Base-by-base conservation (phyloP, 2,797 vertebrate genomes). In the Rhynchotus rufescens region DNA sequence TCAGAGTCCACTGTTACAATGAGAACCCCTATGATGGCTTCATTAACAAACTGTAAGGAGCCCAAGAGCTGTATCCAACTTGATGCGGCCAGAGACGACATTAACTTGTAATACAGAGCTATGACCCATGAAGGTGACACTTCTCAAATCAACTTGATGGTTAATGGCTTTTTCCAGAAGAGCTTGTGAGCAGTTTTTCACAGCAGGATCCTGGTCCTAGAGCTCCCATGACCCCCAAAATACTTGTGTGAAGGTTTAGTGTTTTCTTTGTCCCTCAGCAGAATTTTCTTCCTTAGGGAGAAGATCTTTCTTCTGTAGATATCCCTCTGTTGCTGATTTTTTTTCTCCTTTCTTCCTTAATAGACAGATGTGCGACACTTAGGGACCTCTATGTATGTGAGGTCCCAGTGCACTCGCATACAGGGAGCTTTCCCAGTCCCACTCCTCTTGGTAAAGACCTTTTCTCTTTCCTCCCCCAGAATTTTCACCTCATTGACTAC, bases 401-500 rank as follows among this genome's bases (percentile, higher is more conserved):
- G 25, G 51, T 85, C 59, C 42, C 73, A 42, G 74, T 12, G 54
- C 8, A 3, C 10, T 74, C 16, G 40, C 17, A 81, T 5, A 51
- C 69, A 90, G 40, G 34, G 54, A 86, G 62, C 49, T 81, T 73
- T 78, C 57, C 42, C 80, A 78, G 78, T 78, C 30, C 51, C 52
- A 30, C 28, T 89, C 79, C 72, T 68, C 54, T 34, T 81, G n/a
- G 69, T 95, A 90, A 94, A 96, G 79, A 89, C 44, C 26, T 80
- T 95, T 87, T 88, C 32, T 94, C 34, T 97, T 96, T 96, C 96
- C 75, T 97, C 89, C 96, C 97, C 42, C 92, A 99, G 99, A 99
- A 99, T 97, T 99, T 99, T 94, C 99, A 99, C 97, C 98, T 99
- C 95, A 99, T 99, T 98, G 99, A 99, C 97, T 99, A 98, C 96